These are phyloP conservation scores for Chesias legatella DNA, from an alignment of 2,888 invertebrate species.

Conservation along the genomic window DNA sequence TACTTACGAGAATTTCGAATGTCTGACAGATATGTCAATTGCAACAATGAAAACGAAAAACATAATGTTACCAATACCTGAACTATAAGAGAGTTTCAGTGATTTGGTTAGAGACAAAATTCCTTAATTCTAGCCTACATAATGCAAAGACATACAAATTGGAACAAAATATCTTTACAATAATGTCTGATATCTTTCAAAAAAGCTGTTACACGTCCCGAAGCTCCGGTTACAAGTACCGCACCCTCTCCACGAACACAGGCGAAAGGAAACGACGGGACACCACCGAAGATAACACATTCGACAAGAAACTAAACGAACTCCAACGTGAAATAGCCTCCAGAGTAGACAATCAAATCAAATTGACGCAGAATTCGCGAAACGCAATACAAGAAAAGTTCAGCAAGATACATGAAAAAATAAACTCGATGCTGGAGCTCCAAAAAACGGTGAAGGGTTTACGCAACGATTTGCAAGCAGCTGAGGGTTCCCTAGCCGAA, in stretches of 20 bases:
- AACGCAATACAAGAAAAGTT: conserved; percentile 48
- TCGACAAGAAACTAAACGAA: conserved; percentile 55
- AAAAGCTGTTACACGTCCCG: conserved; percentile 62
- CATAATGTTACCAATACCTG: too few relatives aligned
- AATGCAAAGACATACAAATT: too few relatives aligned
- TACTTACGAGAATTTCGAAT: too few relatives aligned
- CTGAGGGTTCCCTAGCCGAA: conserved; percentile 37
- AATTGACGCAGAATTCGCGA: conserved; percentile 41
- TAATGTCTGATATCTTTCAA: conserved; percentile 59
- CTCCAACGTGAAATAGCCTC: conserved; percentile 47
- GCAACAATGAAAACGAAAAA: too few relatives aligned
- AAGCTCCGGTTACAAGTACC: conserved; percentile 62
- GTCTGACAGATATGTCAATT: too few relatives aligned
- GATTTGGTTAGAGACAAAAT: too few relatives aligned
- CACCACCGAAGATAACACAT: conserved; percentile 37
- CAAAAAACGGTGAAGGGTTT: conserved; percentile 45
- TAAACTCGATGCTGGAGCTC: conserved; percentile 52
- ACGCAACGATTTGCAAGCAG: conserved; percentile 40
- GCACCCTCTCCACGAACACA: conserved; percentile 64
- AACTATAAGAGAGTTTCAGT: too few relatives aligned
- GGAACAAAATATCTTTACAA: too few relatives aligned
- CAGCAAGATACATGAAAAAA: conserved; percentile 50
- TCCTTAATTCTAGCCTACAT: too few relatives aligned
- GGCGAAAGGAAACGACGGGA: conserved; percentile 44
- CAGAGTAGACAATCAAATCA: conserved; percentile 48